A percentile compares a stretch with the other conserved stretches of the same genome.
Evolutionary conservation across 1,140 invertebrate species (phyloP).

Genomic region (Drosophila kepulauana): DNA sequence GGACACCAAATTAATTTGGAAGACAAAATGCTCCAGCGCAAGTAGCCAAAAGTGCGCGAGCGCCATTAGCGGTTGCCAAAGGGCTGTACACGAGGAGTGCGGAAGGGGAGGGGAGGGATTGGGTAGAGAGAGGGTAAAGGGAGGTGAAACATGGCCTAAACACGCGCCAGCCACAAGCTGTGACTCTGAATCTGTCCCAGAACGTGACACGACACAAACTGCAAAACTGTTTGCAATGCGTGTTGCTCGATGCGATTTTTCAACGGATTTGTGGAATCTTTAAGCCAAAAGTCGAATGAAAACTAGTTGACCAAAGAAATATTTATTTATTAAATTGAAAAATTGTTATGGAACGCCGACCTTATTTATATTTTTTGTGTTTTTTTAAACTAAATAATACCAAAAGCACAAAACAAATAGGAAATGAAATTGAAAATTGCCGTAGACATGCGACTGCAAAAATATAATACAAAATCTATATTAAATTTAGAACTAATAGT

Average conservation of each 20-base stretch:
- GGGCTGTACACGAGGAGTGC: background rate
- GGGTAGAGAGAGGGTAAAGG: background rate
- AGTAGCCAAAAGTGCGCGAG: slow-evolving; percentile 64
- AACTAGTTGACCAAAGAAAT: background rate
- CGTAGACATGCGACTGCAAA: too few relatives aligned
- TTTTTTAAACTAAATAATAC: too few relatives aligned
- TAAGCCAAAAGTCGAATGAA: slow-evolving; percentile 22
- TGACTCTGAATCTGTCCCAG: slow-evolving; percentile 28
- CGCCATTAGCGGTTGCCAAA: slow-evolving; percentile 62
- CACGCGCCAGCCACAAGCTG: slow-evolving; percentile 54
- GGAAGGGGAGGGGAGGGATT: background rate
- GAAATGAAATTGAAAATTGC: too few relatives aligned
- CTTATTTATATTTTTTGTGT: too few relatives aligned
- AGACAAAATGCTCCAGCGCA: slow-evolving; percentile 75
- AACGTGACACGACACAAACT: slow-evolving; percentile 46
- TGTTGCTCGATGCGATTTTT: slow-evolving; percentile 18
- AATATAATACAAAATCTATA: too few relatives aligned
- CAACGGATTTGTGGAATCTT: slow-evolving; percentile 11
- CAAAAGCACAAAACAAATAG: too few relatives aligned
- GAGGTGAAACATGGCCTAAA: slow-evolving; percentile 36
- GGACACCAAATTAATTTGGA: slow-evolving; percentile 79
- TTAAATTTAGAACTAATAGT: too few relatives aligned
- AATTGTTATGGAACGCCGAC: too few relatives aligned
- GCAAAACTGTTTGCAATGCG: slow-evolving; percentile 24
- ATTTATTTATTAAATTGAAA: too few relatives aligned